Percentiles rank a stretch among this genome's conserved stretches.
phyloP scores from a whole-genome alignment of 2,888 invertebrate genomes.

The Apotomis turbidana region DNA sequence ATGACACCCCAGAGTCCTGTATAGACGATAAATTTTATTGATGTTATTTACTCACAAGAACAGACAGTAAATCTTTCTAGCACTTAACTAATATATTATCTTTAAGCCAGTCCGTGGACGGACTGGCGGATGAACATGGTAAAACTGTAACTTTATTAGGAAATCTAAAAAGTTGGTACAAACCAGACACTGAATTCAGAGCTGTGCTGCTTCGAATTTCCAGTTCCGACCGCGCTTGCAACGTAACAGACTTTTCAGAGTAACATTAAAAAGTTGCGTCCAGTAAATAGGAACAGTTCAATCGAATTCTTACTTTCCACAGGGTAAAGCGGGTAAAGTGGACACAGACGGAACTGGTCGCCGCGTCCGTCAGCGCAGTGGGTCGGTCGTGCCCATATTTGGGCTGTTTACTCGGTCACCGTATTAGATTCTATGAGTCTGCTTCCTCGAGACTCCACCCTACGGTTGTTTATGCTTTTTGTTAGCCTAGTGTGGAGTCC shows the following conservation, averaged over 20 bases:
- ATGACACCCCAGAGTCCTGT: too few species aligned
- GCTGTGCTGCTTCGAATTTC: background rate
- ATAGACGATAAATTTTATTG: too few species aligned
- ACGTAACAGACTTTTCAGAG: conserved; percentile 1
- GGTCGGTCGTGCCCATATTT: conserved; percentile 73
- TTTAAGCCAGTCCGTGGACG: too few species aligned
- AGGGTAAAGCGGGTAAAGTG: conserved; percentile 72
- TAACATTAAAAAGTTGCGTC: conserved; percentile 25
- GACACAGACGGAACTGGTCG: conserved; percentile 71
- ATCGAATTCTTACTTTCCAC: conserved; percentile 69
- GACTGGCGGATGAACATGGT: too few species aligned
- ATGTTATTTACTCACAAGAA: too few species aligned
- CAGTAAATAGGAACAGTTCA: conserved; percentile 51
- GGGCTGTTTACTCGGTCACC: conserved; percentile 64
- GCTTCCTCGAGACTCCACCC: conserved; percentile 38
- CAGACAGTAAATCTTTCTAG: too few species aligned
- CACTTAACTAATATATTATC: too few species aligned
- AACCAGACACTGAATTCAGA: too few species aligned
- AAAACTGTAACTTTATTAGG: too few species aligned
- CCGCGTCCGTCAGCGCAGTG: conserved; percentile 68
- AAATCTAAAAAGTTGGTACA: too few species aligned
- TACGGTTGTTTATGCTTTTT: conserved; percentile 39
- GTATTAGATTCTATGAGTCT: conserved; percentile 66
- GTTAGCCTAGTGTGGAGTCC: conserved; percentile 13
- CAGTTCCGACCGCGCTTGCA: background rate